Evolutionary conservation across 2,888 invertebrate genomes (phyloP), one percentile per base, ranked within the genome.

Genomic region (Hymenopus coronatus): DNA sequence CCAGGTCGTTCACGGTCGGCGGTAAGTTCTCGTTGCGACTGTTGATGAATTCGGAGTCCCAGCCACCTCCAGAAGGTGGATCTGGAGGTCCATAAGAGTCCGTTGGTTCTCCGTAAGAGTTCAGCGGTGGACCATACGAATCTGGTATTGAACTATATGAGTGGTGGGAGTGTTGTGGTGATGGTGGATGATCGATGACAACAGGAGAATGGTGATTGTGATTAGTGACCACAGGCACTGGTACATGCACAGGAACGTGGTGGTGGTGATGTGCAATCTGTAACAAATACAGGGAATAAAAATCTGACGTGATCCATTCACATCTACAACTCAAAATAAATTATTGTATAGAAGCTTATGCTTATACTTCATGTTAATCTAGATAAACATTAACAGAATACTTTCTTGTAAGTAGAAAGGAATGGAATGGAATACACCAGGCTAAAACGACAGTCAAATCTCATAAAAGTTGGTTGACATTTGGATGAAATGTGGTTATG

Each of bases 191-290:
- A 28, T 89, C 92, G 91, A 15, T 93, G 88, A 84, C 93, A 84
- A 91, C 92, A 90, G 91, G 91, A 83, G 89, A 90, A 3, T 91
- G 91, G 70, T 90, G 88, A 30, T 90, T 91, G 54, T 92, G 92
- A 89, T 90, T 91, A 7, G 92, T 90, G 54, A 93, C 93, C 6
- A 93, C 91, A 7, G 93, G 93, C 20, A 93, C 93, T 12, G 94
- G 93, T 46, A 94, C 93, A 40, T 93, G 94, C 70, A 94, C 95
- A 93, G 96, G 94, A 90, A 92, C 90, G 89, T 92, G 92, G 90
- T 96, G 96, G 93, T 97, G 96, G 91, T 96, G 96, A 93, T 97
- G 97, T 82, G 96, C 96, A 90, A 97, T 96, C 93, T 96, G 94
- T 9, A 81, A 88, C 15, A 89, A 84, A 27, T 12, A 0, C 40